Base-by-base conservation (phyloP, 1,140 invertebrate genomes). In the Lutraria rhynchaena region DNA sequence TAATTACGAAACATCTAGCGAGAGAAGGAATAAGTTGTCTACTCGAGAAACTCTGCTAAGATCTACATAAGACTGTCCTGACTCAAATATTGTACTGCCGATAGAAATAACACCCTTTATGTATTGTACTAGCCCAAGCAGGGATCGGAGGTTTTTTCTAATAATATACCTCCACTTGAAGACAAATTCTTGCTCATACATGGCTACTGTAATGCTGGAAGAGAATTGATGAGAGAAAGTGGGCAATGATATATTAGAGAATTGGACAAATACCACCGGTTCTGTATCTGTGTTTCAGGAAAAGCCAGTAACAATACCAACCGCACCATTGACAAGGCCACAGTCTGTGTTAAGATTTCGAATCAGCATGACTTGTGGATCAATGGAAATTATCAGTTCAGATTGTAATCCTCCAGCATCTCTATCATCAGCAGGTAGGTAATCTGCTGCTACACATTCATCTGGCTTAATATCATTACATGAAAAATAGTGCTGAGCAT, bases 401-500 rank as follows among this genome's bases (percentile, higher is more conserved):
- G 29, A 19, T 49, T 19, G 41, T 55, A 81, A 73, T 46, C 77
- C 71, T 11, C 83, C 77, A 24, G 78, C 83, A 75, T 70, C 55
- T 61, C 44, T 41, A 49, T 76, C 71, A 76, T 81, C 63, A 33
- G 19, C 2, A 53, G 83, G 77, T 22, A 67, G 22, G 3, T 29
- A 35, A 1, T 15, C 17, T 9, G 29, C 24, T 17, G 17, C 3
- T 33, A 81, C 83, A 58, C 74, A 27, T 55, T 24, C 37, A 24
- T 31, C 60, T 46, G 61, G 24, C 63, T 60, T 37, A 41, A 22
- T n/a, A n/a, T n/a, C n/a, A n/a, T 53, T 69, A 58, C 3, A 27
- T 29, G 60, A 55, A 60, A 80, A 84, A 69, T 27, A 81, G 58
- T 83, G 82, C 19, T 49, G 13, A 24, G 82, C 76, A 46, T 67